Evolutionary conservation across 2,888 invertebrate genomes (phyloP).

Genomic region (Drosophila affinis): DNA sequence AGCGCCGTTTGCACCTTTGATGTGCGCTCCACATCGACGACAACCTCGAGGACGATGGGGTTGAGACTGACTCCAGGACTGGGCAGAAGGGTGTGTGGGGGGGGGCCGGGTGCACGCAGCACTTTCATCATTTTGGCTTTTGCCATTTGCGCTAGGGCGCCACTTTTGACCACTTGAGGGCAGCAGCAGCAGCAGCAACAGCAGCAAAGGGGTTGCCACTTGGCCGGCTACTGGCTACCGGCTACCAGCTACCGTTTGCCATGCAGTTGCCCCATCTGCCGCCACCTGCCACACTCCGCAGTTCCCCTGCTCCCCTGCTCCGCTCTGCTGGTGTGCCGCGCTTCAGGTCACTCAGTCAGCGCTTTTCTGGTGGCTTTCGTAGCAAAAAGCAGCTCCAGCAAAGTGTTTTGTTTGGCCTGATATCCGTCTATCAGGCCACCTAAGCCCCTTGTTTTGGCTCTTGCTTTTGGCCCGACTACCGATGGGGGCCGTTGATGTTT

Average conservation of each 20-base stretch:
- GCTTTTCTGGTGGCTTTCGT: slow-evolving; percentile 46
- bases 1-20: slow-evolving; percentile 69
- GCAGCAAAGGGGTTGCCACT: slow-evolving; percentile 60
- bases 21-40: slow-evolving; percentile 61
- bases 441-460: neutral
- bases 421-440: slow-evolving; percentile 14
- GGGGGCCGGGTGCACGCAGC: slow-evolving; percentile 36
- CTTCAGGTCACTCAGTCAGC: slow-evolving; percentile 71
- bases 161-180: slow-evolving; percentile 73
- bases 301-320: too few species aligned
- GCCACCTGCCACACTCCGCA: neutral
- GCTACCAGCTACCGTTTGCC: slow-evolving; percentile 24
- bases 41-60: slow-evolving; percentile 41
- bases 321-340: slow-evolving; percentile 22
- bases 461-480: slow-evolving; percentile 17
- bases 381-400: slow-evolving; percentile 47
- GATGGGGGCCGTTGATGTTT: slow-evolving; percentile 30
- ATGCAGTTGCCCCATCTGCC: slow-evolving; percentile 31
- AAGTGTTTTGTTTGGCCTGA: slow-evolving; percentile 66
- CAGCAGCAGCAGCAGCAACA: slow-evolving; percentile 11
- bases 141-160: slow-evolving; percentile 71
- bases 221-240: slow-evolving; percentile 55
- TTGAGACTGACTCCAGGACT: neutral
- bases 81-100: neutral
- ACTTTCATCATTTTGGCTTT: slow-evolving; percentile 77